These are phyloP conservation scores for Agonopterix arenella DNA, from an alignment of 2,888 invertebrate genomes.

Conservation along the genomic window DNA sequence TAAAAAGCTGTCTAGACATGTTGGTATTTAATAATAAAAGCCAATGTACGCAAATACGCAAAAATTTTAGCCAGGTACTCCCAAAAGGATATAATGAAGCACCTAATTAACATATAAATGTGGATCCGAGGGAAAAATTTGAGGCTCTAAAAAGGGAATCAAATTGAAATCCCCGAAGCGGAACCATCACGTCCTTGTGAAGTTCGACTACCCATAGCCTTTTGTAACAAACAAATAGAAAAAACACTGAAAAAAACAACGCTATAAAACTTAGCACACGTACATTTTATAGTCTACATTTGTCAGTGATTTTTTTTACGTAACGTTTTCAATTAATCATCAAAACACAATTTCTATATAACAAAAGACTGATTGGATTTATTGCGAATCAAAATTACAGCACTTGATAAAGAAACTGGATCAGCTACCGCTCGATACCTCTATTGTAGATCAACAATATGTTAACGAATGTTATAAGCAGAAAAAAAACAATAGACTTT, in stretches of 20 bases:
- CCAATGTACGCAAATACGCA: slow-evolving; percentile 29
- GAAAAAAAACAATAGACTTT: background rate
- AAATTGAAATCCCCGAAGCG: slow-evolving; percentile 48
- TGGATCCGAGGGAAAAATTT: slow-evolving; percentile 1
- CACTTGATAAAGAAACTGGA: slow-evolving; percentile 34
- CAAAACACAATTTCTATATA: slow-evolving; percentile 32
- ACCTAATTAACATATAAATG: slow-evolving; percentile 6
- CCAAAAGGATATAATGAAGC: slow-evolving; percentile 5
- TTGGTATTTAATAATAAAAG: slow-evolving; percentile 38
- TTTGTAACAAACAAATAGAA: slow-evolving; percentile 42
- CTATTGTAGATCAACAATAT: slow-evolving; percentile 23
- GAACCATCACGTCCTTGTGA: slow-evolving; percentile 57
- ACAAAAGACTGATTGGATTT: slow-evolving; percentile 37
- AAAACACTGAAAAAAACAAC: slow-evolving; percentile 37
- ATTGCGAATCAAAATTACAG: slow-evolving; percentile 38
- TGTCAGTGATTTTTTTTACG: slow-evolving; percentile 61
- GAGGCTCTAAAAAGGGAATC: background rate
- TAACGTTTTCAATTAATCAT: slow-evolving; percentile 56
- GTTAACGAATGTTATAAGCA: slow-evolving; percentile 7
- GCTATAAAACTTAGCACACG: slow-evolving; percentile 4
- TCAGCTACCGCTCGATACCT: slow-evolving; percentile 18
- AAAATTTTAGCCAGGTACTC: slow-evolving; percentile 7
- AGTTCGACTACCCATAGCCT: slow-evolving; percentile 59
- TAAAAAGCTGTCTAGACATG: slow-evolving; percentile 23
- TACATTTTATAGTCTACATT: slow-evolving; percentile 52